Evolutionary conservation across 53 echinoderm and acorn worm genomes (phyloP).

Genomic region (Temnopleurus reevesii): DNA sequence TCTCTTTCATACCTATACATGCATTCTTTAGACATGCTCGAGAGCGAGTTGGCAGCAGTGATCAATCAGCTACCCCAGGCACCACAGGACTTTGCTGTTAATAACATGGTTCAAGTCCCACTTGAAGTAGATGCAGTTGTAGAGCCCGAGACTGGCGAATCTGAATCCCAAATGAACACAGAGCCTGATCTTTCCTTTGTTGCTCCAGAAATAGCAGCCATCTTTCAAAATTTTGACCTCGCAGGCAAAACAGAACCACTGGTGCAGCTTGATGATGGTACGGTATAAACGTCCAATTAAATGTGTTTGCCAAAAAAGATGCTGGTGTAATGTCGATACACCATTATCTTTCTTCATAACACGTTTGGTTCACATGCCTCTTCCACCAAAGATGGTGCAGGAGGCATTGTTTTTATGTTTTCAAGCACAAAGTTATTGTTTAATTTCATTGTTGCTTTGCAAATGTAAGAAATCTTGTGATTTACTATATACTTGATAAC

Average conservation of each 20-base stretch:
- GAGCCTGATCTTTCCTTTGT: constrained; percentile 11
- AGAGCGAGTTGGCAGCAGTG: not conserved
- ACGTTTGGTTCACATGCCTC: not conserved
- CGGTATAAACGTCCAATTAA: constrained; percentile 17
- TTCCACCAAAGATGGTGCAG: not conserved
- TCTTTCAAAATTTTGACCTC: constrained; percentile 4
- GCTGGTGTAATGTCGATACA: not conserved
- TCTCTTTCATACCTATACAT: constrained; percentile 34
- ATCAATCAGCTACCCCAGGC: not conserved
- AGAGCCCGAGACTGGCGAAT: not conserved
- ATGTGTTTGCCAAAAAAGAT: not conserved
- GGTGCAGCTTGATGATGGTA: constrained; percentile 36
- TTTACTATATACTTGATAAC: too few species aligned
- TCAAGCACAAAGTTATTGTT: not conserved
- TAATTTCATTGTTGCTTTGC: too few species aligned
- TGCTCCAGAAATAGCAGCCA: constrained; percentile 27
- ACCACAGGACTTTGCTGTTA: constrained; percentile 12
- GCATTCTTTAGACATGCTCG: constrained; percentile 4
- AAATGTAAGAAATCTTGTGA: too few species aligned
- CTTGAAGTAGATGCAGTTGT: not conserved
- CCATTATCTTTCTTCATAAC: not conserved
- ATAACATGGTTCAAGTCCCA: not conserved
- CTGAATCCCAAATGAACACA: not conserved
- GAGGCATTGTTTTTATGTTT: not conserved
- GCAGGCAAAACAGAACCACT: constrained; percentile 23